phyloP scores from a whole-genome alignment of 92 coral and sea anemone genomes.

The Siderastrea radians region DNA sequence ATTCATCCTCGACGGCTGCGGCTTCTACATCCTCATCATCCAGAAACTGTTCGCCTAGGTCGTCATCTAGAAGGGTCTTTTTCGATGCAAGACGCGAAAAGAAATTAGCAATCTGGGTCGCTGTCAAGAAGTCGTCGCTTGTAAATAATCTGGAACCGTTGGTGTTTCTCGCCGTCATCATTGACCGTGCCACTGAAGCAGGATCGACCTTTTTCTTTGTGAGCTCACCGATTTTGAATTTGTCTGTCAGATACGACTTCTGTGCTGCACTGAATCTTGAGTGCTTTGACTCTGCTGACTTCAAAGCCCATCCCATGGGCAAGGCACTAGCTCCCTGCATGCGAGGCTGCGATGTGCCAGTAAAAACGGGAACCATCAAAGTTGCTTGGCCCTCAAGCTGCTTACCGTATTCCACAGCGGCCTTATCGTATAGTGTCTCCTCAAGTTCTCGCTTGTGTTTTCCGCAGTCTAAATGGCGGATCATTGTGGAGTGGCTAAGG shows the following conservation, averaged over 20 bases:
- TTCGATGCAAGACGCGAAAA: conserved; percentile 49
- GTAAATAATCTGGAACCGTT: conserved; percentile 4
- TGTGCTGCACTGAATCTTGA: conserved; percentile 45
- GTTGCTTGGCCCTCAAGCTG: conserved; percentile 24
- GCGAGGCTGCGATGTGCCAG: too few species aligned
- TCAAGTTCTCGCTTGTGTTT: conserved; percentile 46
- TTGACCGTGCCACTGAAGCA: conserved; percentile 73
- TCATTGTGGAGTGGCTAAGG: conserved; percentile 49
- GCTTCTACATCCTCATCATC: conserved; percentile 32
- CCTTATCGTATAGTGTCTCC: conserved; percentile 53
- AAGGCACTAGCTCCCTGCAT: not conserved
- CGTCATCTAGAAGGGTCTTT: conserved; percentile 30
- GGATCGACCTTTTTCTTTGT: conserved; percentile 70
- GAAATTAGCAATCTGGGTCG: conserved; percentile 39
- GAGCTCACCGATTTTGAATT: conserved; percentile 67
- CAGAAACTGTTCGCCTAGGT: not conserved
- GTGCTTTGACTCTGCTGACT: conserved; percentile 9
- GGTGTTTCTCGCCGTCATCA: conserved; percentile 69
- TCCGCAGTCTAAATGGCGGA: conserved; percentile 61
- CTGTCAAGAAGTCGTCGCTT: conserved; percentile 40
- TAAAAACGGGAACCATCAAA: too few species aligned
- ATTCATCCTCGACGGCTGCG: not conserved
- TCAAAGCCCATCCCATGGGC: conserved; percentile 80
- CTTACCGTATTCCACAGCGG: conserved; percentile 43
- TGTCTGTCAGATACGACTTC: conserved; percentile 57